Evolutionary conservation across 2,113 vertebrate species (phyloP).

Genomic region (Terrapene triunguis): DNA sequence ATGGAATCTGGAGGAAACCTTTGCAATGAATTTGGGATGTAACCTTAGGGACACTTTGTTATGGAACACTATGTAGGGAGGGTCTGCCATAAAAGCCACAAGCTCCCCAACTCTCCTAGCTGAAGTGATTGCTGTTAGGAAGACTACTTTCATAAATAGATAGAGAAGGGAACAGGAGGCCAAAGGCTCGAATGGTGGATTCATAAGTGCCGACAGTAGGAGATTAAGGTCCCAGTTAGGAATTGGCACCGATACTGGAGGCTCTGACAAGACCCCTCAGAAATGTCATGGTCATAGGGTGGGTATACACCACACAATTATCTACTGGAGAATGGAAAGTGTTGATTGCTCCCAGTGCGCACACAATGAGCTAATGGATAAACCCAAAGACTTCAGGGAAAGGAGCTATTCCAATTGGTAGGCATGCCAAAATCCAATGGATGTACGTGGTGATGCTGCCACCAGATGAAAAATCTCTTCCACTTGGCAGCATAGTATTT

Average conservation of each 20-base stretch:
- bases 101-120: not conserved
- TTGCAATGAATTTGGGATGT: not conserved
- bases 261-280: not conserved
- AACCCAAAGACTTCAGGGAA: not conserved
- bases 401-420: not conserved
- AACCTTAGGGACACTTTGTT: not conserved
- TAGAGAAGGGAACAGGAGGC: not conserved
- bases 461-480: not conserved
- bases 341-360: not conserved
- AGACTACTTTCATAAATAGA: not conserved
- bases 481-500: not conserved
- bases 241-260: not conserved
- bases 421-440: not conserved
- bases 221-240: not conserved
- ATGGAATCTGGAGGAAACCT: not conserved
- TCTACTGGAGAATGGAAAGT: not conserved
- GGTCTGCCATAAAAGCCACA: not conserved
- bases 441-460: not conserved
- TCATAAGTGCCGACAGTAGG: not conserved
- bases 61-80: not conserved
- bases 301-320: not conserved
- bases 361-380: not conserved
- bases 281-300: not conserved
- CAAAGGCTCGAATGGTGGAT: not conserved
- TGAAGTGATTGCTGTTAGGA: not conserved